Evolutionary conservation across 2,888 invertebrate species (phyloP).

Genomic region (Auanema sp.): DNA sequence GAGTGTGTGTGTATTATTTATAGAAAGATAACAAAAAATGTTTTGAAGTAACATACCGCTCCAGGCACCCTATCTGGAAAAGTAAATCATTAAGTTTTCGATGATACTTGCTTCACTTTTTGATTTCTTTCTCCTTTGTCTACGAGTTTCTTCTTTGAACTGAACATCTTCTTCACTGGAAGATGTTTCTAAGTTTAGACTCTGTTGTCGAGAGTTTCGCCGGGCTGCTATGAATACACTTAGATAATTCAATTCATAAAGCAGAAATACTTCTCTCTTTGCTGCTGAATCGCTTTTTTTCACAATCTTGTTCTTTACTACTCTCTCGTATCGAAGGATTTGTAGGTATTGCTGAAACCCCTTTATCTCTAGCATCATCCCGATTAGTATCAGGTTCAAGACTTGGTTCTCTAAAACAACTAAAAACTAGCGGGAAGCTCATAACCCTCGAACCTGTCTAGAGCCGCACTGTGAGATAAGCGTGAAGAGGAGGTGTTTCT

Average conservation of each 20-base stretch:
- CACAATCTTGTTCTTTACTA: slow-evolving; percentile 31
- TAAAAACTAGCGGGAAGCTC: not conserved
- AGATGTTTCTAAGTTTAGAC: slow-evolving; percentile 31
- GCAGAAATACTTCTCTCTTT: slow-evolving; percentile 32
- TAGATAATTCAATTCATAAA: slow-evolving; percentile 7
- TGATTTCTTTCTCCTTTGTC: slow-evolving; percentile 11
- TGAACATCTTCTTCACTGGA: slow-evolving; percentile 30
- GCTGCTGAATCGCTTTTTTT: slow-evolving; percentile 23
- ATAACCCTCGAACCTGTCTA: not conserved
- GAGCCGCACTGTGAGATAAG: not conserved
- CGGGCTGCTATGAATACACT: slow-evolving; percentile 38
- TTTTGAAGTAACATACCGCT: too few species aligned
- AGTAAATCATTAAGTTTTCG: not conserved
- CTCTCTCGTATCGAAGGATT: slow-evolving; percentile 37
- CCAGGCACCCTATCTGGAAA: too few species aligned
- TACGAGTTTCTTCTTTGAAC: slow-evolving; percentile 3
- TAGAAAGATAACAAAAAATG: too few species aligned
- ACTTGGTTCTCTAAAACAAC: slow-evolving; percentile 14
- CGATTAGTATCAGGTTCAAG: slow-evolving; percentile 9
- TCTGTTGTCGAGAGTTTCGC: slow-evolving; percentile 39
- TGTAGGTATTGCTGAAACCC: slow-evolving; percentile 21
- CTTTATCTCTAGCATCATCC: slow-evolving; percentile 15
- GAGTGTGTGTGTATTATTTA: not conserved
- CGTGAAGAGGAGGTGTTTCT: slow-evolving; percentile 9
- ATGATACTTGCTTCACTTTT: slow-evolving; percentile 1